Evolutionary conservation across 2,888 invertebrate genomes (phyloP).

Genomic region (Pediacus dermestoides): DNA sequence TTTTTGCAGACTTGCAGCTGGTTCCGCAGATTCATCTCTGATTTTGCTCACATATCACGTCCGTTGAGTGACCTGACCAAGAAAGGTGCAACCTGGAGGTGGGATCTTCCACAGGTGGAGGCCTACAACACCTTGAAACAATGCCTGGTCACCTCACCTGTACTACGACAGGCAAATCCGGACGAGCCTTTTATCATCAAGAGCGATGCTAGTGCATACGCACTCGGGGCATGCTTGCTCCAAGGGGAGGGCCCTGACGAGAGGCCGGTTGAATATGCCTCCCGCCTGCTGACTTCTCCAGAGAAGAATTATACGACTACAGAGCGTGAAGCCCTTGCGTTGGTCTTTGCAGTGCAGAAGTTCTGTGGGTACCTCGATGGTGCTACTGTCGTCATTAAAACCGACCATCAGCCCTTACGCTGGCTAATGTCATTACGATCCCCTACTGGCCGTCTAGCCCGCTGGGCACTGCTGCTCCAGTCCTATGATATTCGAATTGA

Average conservation of each 20-base stretch:
- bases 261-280: no score
- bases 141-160: conserved; percentile 20
- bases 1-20: conserved; percentile 27
- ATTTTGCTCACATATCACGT: conserved; percentile 9
- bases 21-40: conserved; percentile 18
- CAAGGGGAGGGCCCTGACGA: no score
- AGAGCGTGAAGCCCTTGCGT: conserved; percentile 30
- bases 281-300: no score
- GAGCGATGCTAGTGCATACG: conserved; percentile 28
- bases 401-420: conserved; percentile 50
- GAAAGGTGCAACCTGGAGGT: conserved; percentile 13
- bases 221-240: conserved; percentile 16
- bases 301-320: conserved; percentile 32
- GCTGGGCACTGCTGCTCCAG: conserved; percentile 48
- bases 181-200: conserved; percentile 21
- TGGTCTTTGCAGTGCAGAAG: conserved; percentile 40
- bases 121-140: conserved; percentile 21
- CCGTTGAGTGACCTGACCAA: conserved; percentile 15
- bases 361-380: conserved; percentile 44
- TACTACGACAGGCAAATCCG: conserved; percentile 23
- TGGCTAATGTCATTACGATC: conserved; percentile 44
- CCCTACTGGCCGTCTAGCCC: conserved; percentile 42
- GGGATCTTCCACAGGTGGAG: conserved; percentile 10
- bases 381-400: conserved; percentile 37
- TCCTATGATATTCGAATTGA: conserved; percentile 33